A percentile compares a stretch with the other conserved stretches of the same genome.
Evolutionary conservation across 2,113 vertebrate species (phyloP).

Genomic region (Delphinus delphis): DNA sequence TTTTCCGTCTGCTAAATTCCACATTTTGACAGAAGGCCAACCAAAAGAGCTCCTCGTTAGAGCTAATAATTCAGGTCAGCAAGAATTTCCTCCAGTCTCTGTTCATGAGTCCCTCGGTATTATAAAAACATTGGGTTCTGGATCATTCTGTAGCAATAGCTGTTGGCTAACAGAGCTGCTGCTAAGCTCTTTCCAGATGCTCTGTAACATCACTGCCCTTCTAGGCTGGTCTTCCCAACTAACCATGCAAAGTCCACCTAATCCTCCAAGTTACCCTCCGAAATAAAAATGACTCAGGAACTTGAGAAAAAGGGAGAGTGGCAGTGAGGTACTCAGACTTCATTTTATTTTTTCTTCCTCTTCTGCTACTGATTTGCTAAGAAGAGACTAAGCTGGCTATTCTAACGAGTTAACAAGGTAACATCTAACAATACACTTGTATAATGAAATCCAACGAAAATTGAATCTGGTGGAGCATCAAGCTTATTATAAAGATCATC

Average conservation of each 20-base stretch:
- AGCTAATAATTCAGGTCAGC: neutral
- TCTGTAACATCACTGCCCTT: neutral
- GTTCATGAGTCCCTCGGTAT: neutral
- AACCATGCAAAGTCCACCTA: neutral
- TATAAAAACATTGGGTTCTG: neutral
- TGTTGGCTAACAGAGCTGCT: accelerated
- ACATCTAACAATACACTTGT: neutral
- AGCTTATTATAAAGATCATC: neutral
- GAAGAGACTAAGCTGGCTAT: neutral
- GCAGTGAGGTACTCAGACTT: neutral
- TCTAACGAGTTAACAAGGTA: neutral
- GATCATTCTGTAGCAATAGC: neutral
- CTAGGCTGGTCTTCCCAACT: neutral
- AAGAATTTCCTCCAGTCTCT: neutral
- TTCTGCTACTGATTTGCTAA: neutral
- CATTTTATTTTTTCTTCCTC: neutral
- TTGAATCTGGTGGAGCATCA: neutral
- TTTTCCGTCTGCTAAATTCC: neutral
- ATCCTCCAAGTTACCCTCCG: neutral
- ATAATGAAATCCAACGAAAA: neutral
- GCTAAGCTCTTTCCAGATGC: no score
- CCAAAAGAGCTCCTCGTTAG: neutral
- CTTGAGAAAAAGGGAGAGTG: neutral
- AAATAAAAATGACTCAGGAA: neutral
- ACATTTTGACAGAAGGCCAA: neutral